phyloP scores from a whole-genome alignment of 2,113 vertebrate genomes.

The Agapornis roseicollis region DNA sequence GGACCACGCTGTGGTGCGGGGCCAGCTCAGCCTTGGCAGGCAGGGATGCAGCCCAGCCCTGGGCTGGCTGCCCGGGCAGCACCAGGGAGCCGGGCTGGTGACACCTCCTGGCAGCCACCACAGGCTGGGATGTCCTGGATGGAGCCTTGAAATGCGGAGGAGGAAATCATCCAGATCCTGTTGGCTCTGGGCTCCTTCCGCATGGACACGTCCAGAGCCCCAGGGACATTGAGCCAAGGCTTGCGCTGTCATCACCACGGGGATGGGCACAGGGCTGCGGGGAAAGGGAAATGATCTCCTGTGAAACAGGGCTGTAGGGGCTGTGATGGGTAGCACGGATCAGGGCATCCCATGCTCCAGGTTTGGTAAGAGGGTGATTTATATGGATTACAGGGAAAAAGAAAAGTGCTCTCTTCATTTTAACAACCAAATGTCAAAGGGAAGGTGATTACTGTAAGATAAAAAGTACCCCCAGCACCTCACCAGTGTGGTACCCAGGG shows the following conservation, averaged over 20 bases:
- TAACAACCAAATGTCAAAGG: neutral
- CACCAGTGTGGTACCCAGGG: rapidly evolving
- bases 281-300: neutral
- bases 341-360: rapidly evolving
- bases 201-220: rapidly evolving
- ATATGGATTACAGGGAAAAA: rapidly evolving
- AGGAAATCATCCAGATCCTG: neutral
- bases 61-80: neutral
- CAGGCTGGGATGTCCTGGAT: neutral
- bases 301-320: neutral
- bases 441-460: neutral
- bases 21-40: neutral
- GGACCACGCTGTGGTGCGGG: neutral
- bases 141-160: neutral
- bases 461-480: rapidly evolving
- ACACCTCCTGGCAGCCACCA: neutral
- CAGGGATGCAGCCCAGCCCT: neutral
- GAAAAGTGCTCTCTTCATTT: rapidly evolving
- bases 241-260: neutral
- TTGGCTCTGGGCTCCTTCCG: neutral
- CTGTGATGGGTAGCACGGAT: rapidly evolving
- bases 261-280: rapidly evolving
- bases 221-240: neutral
- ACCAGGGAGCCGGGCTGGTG: neutral
- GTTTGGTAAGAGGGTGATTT: neutral